Evolutionary conservation across 2,113 vertebrate genomes (phyloP), one percentile per base, ranked within the genome.

Genomic region (Plectropomus leopardus): DNA sequence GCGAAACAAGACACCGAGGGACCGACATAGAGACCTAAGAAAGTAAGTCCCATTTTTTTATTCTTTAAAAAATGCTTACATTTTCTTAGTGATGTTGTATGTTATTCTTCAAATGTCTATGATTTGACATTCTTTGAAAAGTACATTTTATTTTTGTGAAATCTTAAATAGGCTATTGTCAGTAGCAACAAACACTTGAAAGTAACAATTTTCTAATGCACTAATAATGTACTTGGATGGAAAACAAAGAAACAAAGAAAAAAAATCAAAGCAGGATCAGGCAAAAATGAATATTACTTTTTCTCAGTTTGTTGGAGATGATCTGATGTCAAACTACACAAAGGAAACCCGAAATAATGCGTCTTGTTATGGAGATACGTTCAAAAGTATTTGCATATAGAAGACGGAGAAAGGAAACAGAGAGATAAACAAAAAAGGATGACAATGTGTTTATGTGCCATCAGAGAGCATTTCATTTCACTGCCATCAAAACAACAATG

Each of bases 401-500:
- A 58, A 57, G 36, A 77, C 50, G 58, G 50, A 17, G 26, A n/a
- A 55, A 36, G 1, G 8, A 55, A 66, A 66, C 15, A 17, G 24
- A 21, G 30, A 48, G 60, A 71, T 47, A 16, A 14, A 28, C 47
- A 40, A 57, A 28, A 55, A 9, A 50, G 14, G 5, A 42, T 16
- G 60, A 69, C 15, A 17, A 4, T n/a, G 45, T 44, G 59, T 44
- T 50, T 67, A 17, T 64, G 45, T 73, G 36, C 32, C n/a, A 60
- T 72, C 48, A 59, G 34, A 80, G 23, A 21, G 26, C 44, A 19
- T 69, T n/a, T n/a, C 17, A 11, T 28, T 57, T 79, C 77, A 48
- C 60, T n/a, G 7, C 10, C 42, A 70, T 60, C 24, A 82, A 47
- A 30, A 51, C 67, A 69, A 78, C 36, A 32, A 72, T 58, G 15